Percentiles rank a stretch among this genome's conserved stretches.
These are phyloP conservation scores for Oplegnathus fasciatus DNA, from an alignment of 2,113 vertebrate species.

Conservation along the genomic window DNA sequence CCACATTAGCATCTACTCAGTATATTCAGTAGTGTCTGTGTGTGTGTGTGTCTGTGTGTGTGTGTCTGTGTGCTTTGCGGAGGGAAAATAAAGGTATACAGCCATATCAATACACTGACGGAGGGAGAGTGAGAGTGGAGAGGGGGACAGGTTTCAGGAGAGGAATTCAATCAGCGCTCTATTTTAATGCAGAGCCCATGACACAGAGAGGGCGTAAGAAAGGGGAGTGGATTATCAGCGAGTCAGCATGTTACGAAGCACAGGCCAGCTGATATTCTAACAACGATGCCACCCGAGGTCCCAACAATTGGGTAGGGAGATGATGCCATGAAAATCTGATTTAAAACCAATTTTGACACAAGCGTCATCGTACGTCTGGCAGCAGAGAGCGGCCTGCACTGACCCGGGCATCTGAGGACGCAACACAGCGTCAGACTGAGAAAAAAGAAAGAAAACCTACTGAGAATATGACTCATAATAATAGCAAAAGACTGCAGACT, in stretches of 20 bases:
- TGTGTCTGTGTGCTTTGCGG: neutral
- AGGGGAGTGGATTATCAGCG: slow-evolving; percentile 69
- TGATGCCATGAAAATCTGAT: slow-evolving; percentile 70
- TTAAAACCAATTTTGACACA: slow-evolving; percentile 74
- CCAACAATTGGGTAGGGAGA: slow-evolving; percentile 36
- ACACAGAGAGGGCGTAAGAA: slow-evolving; percentile 40
- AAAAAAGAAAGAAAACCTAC: neutral
- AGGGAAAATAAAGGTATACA: slow-evolving; percentile 34
- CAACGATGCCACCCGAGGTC: slow-evolving; percentile 46
- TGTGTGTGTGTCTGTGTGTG: neutral
- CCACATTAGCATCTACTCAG: neutral
- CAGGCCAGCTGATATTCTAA: slow-evolving; percentile 55
- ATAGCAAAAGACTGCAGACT: slow-evolving; percentile 9
- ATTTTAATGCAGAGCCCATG: slow-evolving; percentile 55
- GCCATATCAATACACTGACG: slow-evolving; percentile 29
- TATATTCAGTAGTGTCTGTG: slow-evolving; percentile 11
- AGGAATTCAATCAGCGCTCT: slow-evolving; percentile 62
- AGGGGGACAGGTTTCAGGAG: slow-evolving; percentile 18
- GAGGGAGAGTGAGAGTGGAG: neutral
- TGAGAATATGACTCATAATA: slow-evolving; percentile 35
- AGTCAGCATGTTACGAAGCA: slow-evolving; percentile 67
- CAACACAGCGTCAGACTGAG: slow-evolving; percentile 9
- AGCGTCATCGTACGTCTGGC: slow-evolving; percentile 44
- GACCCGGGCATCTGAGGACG: slow-evolving; percentile 52
- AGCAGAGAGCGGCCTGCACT: slow-evolving; percentile 32